phyloP scores from a whole-genome alignment of 2,113 vertebrate genomes.

The Poicephalus gulielmi region DNA sequence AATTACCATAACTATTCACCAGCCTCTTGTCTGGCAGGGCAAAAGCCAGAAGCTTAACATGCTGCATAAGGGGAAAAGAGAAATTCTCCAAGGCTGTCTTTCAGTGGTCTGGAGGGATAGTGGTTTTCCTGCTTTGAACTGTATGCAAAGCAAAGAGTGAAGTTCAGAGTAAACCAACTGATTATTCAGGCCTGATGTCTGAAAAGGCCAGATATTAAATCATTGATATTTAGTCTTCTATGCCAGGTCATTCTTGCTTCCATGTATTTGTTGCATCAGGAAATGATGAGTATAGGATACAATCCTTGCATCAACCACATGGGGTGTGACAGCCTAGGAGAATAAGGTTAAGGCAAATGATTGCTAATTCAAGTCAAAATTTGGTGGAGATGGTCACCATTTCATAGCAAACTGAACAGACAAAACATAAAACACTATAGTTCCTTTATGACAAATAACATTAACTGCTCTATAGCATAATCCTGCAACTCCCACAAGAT shows the following conservation, averaged over 20 bases:
- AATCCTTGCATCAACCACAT: background rate
- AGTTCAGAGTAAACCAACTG: background rate
- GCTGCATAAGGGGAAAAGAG: slow-evolving; percentile 3
- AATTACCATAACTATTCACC: background rate
- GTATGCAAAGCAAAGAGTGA: background rate
- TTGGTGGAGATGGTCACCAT: background rate
- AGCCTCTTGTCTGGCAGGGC: background rate
- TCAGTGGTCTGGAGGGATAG: background rate
- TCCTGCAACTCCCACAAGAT: background rate
- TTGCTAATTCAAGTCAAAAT: background rate
- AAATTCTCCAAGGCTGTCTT: background rate
- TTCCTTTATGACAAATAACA: background rate
- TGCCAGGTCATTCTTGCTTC: background rate
- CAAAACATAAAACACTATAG: background rate
- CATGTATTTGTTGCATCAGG: background rate
- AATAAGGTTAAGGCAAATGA: background rate
- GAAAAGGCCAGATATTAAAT: background rate
- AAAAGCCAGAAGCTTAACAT: slow-evolving; percentile 13
- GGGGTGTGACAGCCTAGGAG: background rate
- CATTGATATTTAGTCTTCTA: background rate
- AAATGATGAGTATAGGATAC: background rate
- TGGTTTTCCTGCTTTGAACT: slow-evolving; percentile 34
- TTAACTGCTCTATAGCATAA: background rate
- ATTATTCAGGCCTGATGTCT: background rate
- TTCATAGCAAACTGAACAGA: background rate